Base-by-base conservation (phyloP, 2,797 vertebrate genomes). In the Podarcis siculus region DNA sequence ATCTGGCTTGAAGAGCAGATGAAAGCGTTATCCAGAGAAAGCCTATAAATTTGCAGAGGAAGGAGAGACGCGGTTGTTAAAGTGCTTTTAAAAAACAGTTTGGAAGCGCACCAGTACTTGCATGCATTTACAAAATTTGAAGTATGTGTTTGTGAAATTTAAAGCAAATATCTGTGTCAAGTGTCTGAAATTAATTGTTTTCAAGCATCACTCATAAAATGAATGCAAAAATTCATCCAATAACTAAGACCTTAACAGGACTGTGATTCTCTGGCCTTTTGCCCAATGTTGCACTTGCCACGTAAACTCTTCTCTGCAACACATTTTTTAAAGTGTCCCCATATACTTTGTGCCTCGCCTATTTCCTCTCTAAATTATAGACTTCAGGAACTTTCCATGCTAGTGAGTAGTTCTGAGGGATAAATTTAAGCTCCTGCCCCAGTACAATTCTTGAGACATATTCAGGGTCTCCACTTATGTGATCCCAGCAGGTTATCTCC, bases 1-100 rank as follows among this genome's bases (percentile, higher is more conserved):
- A 87, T 79, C 81, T 90, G 86, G 86, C 85, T 86, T 81, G 42
- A 82, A n/a, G 5, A 64, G 49, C 71, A 80, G 35, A 87, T 87
- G 69, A 79, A 87, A 87, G 42, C 25, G 5, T 58, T 87, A 64
- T 84, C 58, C 25, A 37, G 25, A 87, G 58, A 69, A 84, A 83
- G n/a, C 55, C 49, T 75, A 83, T 67, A 86, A n/a, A 89, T 87
- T 75, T 80, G 55, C 30, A 49, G 55, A 45, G 30, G 76, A 79
- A 71, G 15, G n/a, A 45, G 75, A 67, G 72, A 35, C 13, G 8
- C 25, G 23, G 64, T 69, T 71, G 66, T 35, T 72, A 72, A 87
- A 37, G 15, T n/a, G 39, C n/a, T 84, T 71, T 67, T 35, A 79
- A 42, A 83, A 80, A 19, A 71, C 8, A 27, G 6, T 61, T 78